Evolutionary conservation across 2,113 vertebrate species (phyloP), one percentile per base, ranked within the genome.

Genomic region (Diglossa brunneiventris): DNA sequence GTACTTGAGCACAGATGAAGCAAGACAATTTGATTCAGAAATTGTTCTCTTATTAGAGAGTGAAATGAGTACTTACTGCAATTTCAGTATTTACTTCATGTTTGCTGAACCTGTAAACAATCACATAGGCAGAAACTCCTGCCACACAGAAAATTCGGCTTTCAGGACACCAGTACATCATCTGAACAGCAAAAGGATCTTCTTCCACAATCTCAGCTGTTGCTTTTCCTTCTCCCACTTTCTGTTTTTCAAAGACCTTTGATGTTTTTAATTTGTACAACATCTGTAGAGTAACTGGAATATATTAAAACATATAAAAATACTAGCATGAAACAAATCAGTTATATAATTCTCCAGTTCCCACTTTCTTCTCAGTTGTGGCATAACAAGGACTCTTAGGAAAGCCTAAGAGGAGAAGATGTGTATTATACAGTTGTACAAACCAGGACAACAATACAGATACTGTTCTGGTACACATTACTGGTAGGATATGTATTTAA

Each of bases 191-290:
- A 89, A 98, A 99, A 15, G 99, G 99, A 92, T 99, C 99, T 83
- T 99, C 99, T 87, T 99, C 99, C 67, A 98, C 98, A 94, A 99
- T 97, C 68, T 99, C 99, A 21, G 98, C 98, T 23, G 98, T 97
- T 49, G 98, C 97, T 92, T 98, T 99, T 55, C 98, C 98, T 41
- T 98, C 98, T 53, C 95, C 97, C 13, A 46, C 28, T 94, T 99
- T 99, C 77, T 98, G 98, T 95, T 99, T 99, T 96, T 99, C 99
- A 97, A 99, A 99, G 61, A 99, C 99, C 95, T 99, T 99, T 93
- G 99, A 99, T 6, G 99, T 99, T 98, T 99, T 99, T 94, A 99
- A 94, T 96, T 99, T 99, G 97, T 99, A 99, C 81, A 99, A 97
- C 99, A 99, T 99, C 98, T 99, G 99, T 42, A 99, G 98, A 78